Evolutionary conservation across 2,113 vertebrate species (phyloP).

Genomic region (Acinonyx jubatus): DNA sequence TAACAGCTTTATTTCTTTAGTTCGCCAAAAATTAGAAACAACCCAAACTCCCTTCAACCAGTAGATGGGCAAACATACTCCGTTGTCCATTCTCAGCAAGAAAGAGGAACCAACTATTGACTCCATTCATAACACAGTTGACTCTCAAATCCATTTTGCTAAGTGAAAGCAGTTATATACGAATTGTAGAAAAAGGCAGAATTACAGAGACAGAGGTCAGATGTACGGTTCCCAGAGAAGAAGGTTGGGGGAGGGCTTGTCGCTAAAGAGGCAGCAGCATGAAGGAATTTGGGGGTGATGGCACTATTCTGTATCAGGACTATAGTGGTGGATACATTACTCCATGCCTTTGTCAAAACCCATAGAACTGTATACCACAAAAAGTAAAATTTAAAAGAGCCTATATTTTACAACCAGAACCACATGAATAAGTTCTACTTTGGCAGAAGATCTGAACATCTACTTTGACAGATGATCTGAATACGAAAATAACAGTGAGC

Average conservation of each 20-base stretch:
- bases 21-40: not conserved
- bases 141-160: not conserved
- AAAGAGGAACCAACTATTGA: not conserved
- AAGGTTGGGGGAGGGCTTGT: no score
- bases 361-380: not conserved
- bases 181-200: not conserved
- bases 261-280: not conserved
- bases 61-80: not conserved
- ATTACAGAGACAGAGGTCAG: not conserved
- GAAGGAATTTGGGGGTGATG: not conserved
- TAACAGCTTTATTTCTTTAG: not conserved
- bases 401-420: not conserved
- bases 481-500: not conserved
- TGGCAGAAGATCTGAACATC: not conserved
- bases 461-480: not conserved
- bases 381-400: not conserved
- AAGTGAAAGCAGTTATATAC: not conserved
- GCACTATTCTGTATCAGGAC: not conserved
- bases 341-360: not conserved
- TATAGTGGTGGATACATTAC: no score
- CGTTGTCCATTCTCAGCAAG: not conserved
- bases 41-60: not conserved
- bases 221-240: not conserved
- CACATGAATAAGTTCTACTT: not conserved
- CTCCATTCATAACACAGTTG: not conserved